A percentile compares a stretch with the other conserved stretches of the same genome.
Evolutionary conservation across 2,888 invertebrate genomes (phyloP).

Genomic region (Zele albiditarsus): DNA sequence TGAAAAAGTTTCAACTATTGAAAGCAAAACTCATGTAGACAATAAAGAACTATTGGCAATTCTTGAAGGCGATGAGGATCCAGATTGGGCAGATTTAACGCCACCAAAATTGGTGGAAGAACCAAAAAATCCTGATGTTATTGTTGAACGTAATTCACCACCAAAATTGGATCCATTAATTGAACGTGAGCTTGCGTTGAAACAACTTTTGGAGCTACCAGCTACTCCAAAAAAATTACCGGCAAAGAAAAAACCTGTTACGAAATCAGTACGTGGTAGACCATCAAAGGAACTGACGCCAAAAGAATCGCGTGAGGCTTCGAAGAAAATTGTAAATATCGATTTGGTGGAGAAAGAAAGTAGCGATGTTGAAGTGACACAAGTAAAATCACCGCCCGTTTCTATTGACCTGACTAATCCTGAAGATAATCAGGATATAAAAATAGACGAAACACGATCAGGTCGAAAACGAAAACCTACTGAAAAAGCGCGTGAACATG

Average conservation of each 20-base stretch:
- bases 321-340: conserved; percentile 36
- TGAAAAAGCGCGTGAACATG: conserved; percentile 68
- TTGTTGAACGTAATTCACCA: conserved; percentile 36
- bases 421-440: conserved; percentile 38
- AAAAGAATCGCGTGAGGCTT: conserved; percentile 19
- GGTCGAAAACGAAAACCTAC: conserved; percentile 70
- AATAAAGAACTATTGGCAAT: conserved; percentile 76
- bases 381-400: conserved; percentile 41
- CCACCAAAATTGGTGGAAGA: conserved; percentile 53
- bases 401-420: conserved; percentile 36
- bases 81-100: conserved; percentile 70
- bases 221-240: conserved; percentile 54
- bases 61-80: conserved; percentile 75
- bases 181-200: conserved; percentile 76
- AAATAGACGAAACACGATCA: conserved; percentile 65
- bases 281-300: conserved; percentile 19
- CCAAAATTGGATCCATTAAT: conserved; percentile 70
- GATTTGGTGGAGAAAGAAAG: conserved; percentile 43
- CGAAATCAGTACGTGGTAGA: conserved; percentile 31
- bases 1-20: background rate
- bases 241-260: conserved; percentile 51
- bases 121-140: background rate
- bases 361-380: conserved; percentile 11
- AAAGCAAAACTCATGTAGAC: conserved; percentile 59
- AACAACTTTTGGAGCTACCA: conserved; percentile 75